Evolutionary conservation across 2,113 vertebrate species (phyloP), one percentile per base, ranked within the genome.

Genomic region (Ptilonorhynchus violaceus): DNA sequence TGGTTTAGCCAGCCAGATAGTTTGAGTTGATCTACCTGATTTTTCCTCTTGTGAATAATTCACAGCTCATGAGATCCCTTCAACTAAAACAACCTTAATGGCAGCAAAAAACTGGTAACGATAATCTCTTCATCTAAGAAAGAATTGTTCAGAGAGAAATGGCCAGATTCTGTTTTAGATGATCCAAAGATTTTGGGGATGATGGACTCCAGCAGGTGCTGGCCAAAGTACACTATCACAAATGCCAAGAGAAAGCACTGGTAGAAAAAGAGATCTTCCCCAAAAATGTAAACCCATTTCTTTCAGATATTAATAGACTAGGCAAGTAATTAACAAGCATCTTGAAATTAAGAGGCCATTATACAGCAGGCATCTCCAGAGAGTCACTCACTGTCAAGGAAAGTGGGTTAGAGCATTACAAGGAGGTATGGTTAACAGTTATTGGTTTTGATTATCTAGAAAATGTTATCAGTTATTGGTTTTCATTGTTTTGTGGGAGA

Each of bases 161-260:
- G 7, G 8, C 33, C 15, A 77, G 13, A 73, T 2, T 2, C 2
- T 4, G 1, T 13, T 79, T 39, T 47, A 67, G 53, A 23, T 37
- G 10, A 67, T 10, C 9, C 24, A 72, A 37, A 37, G 13, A 1
- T 76, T 88, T 64, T 72, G 14, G 0, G 0, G 8, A 7, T 30
- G 15, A 53, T 31, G 4, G 49, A 74, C 7, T 1, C 4, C 6
- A 52, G 22, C 5, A 63, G 15, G 2, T 80, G 8, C 24, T 30
- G 10, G 18, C 11, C n/a, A 81, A 78, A 93, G 13, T n/a, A 46
- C 4, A 37, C 28, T 28, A 33, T 9, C 22, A n/a, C 3, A 37
- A 42, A 42, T 15, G 13, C 33, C 46, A 77, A 76, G 33, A 77
- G 15, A 66, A 84, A 80, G 3, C 5, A 52, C 12, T 30, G 9